Conservation (phyloP, 23 tunicate genomes). For the Ciona savignyi region DNA sequence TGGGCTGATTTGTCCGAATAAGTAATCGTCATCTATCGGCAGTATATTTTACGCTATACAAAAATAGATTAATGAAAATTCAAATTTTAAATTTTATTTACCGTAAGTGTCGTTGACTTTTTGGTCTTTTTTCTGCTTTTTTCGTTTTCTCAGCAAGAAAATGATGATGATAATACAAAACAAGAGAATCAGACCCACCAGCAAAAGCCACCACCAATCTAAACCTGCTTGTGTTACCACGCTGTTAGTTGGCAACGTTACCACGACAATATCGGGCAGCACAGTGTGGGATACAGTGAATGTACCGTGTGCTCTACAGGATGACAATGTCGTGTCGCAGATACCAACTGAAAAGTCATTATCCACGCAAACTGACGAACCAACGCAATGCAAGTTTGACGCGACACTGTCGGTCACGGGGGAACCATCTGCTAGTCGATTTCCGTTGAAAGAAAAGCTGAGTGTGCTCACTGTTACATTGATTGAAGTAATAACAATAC, state of each 20-base stretch:
- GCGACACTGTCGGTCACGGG: background rate
- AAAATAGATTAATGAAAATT: no score
- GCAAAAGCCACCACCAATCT: slow-evolving; percentile 29
- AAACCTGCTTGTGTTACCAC: background rate
- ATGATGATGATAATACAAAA: background rate
- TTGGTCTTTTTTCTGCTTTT: background rate
- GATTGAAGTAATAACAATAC: background rate
- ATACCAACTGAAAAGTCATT: slow-evolving; percentile 14
- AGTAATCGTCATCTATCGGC: no score
- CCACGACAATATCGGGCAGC: no score
- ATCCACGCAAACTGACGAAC: slow-evolving; percentile 17
- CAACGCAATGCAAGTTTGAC: slow-evolving; percentile 16
- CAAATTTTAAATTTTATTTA: no score
- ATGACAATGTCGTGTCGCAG: slow-evolving; percentile 13
- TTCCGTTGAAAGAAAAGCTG: background rate
- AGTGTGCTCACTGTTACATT: background rate
- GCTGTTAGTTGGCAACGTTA: background rate
- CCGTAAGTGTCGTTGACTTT: background rate
- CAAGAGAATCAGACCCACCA: slow-evolving; percentile 3
- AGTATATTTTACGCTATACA: no score
- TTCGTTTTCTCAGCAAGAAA: background rate
- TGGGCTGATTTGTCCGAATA: no score
- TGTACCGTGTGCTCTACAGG: slow-evolving; percentile 18
- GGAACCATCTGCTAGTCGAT: background rate
- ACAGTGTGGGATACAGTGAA: slow-evolving; percentile 13